Base-by-base conservation (phyloP, 1,140 invertebrate genomes). In the Parasteatoda tepidariorum region DNA sequence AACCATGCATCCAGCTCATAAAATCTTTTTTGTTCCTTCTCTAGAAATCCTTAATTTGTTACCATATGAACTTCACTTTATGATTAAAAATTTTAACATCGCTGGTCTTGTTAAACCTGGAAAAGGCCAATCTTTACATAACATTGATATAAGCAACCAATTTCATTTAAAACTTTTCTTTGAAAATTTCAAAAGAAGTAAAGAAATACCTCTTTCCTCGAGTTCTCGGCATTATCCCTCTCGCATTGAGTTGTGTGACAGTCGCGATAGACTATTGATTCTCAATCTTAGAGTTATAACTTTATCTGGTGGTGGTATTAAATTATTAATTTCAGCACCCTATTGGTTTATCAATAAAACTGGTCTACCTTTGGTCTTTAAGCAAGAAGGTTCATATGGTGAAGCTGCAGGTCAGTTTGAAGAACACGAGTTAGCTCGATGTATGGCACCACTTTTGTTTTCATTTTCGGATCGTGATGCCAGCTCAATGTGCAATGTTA, bases 331-430 rank as follows among this genome's bases (percentile, higher is more conserved):
- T 18, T 94, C 92, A 83, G 94, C 95, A 26, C 94, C 94, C 0
- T 98, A 95, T 90, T 99, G 98, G 97, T 93, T 99, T 85, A 92
- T 99, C 31, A 99, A 99, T 89, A 95, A 95, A 89, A 96, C 96
- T 18, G 97, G 97, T 0, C 90, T 99, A 54, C 97, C 97, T 0
- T 88, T 99, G n/a, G 93, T 99, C 26, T 97, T 98, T 88, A 92
- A 93, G 87, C 97, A 98, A 90, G 96, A 98, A 88, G 95, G 95
- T 9, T 92, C 87, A 41, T 73, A 86, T 26, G 87, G 89, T 2
- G 95, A 96, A 87, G 93, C 95, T 68, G 95, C 97, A 3, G 98
- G 97, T 11, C 98, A 99, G 90, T 96, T 95, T 88, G 93, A 94
- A 71, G 97, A 99, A 88, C 96, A 99, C 87, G 98, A 99, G 90